Evolutionary conservation across 2,797 vertebrate species (phyloP).

Genomic region (Microcaecilia unicolor): DNA sequence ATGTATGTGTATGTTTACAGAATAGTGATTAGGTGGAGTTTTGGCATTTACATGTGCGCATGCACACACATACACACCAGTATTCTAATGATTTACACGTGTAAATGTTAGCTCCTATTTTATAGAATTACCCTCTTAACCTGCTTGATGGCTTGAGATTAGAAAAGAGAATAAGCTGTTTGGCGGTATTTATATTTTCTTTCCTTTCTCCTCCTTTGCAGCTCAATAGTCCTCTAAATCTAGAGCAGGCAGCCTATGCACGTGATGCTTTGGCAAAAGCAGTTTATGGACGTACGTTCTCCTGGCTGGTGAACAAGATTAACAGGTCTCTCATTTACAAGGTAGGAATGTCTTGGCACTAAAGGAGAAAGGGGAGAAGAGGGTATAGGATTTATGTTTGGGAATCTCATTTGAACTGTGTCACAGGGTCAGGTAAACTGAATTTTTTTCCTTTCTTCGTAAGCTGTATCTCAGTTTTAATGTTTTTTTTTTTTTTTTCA

Average conservation of each 20-base stretch:
- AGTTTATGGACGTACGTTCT: constrained; percentile 88
- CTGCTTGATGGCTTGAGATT: no score
- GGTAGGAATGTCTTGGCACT: constrained; percentile 55
- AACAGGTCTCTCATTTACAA: constrained; percentile 80
- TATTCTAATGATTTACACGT: no score
- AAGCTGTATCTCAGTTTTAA: neutral
- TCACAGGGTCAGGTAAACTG: accelerated
- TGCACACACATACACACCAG: no score
- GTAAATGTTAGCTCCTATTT: no score
- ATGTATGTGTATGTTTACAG: no score
- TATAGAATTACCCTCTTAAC: no score
- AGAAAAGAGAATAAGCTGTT: no score
- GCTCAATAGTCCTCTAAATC: constrained; percentile 88
- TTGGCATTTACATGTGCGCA: no score
- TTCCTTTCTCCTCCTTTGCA: constrained; percentile 18
- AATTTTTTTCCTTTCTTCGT: neutral
- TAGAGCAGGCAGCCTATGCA: constrained; percentile 86
- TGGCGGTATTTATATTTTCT: neutral
- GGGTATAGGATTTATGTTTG: no score
- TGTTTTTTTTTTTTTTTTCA: constrained; percentile 19
- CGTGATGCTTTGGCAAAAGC: constrained; percentile 89
- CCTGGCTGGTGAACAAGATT: constrained; percentile 93
- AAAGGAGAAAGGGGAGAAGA: no score
- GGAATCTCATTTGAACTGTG: no score
- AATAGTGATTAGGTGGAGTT: no score